Evolutionary conservation across 1,140 invertebrate species (phyloP).

Genomic region (Metaphire vulgaris): DNA sequence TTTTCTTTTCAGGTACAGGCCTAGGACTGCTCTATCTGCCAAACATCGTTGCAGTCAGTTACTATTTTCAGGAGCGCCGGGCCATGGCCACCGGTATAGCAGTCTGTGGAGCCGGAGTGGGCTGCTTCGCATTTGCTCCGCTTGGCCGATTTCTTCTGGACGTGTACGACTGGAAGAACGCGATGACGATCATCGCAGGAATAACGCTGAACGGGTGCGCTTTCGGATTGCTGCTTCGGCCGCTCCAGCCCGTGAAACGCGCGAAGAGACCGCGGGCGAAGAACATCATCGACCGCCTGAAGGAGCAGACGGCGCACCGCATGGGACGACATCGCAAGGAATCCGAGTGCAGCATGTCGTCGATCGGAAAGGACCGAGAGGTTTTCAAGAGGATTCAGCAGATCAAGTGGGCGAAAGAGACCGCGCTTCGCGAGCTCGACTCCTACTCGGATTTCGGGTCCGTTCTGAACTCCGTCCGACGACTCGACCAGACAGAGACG

Average conservation of each 20-base stretch:
- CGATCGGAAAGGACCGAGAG: constrained; percentile 71
- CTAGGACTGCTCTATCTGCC: constrained; percentile 89
- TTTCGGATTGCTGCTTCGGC: constrained; percentile 69
- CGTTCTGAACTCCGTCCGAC: constrained; percentile 34
- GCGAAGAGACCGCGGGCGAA: constrained; percentile 35
- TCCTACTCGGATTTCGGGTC: constrained; percentile 41
- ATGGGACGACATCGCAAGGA: constrained; percentile 21
- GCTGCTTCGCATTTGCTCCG: constrained; percentile 84
- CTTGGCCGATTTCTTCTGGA: constrained; percentile 27
- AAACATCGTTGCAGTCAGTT: constrained; percentile 86
- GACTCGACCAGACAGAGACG: constrained; percentile 11
- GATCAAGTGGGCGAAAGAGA: constrained; percentile 52
- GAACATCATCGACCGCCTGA: constrained; percentile 40
- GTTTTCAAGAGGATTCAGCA: constrained; percentile 72
- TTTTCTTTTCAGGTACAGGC: constrained; percentile 69
- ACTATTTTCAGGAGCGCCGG: constrained; percentile 83
- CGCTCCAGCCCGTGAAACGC: constrained; percentile 68
- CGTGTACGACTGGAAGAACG: constrained; percentile 73
- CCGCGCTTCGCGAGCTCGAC: constrained; percentile 39
- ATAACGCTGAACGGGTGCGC: constrained; percentile 81
- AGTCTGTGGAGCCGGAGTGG: constrained; percentile 75
- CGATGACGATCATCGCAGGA: constrained; percentile 82
- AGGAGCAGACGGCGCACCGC: constrained; percentile 38
- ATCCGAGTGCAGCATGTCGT: constrained; percentile 70
- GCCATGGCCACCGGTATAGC: constrained; percentile 88